Evolutionary conservation across 2,888 invertebrate species (phyloP), one percentile per base, ranked within the genome.

Genomic region (Heliconius hortense): DNA sequence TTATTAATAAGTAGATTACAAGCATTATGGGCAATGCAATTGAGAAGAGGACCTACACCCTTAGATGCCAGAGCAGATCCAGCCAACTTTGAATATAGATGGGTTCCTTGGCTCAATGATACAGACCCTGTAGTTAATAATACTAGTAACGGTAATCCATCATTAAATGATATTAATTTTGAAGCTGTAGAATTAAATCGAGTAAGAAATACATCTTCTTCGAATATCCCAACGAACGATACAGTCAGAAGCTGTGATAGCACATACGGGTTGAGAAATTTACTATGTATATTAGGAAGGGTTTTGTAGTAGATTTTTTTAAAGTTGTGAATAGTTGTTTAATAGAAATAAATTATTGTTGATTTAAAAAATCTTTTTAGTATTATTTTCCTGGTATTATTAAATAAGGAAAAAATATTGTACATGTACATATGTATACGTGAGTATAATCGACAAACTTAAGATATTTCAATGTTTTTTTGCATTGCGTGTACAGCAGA

Each of bases 71-170:
- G 90, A 76, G 96, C 96, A 0, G 96, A 97, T 86, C 97, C 97
- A 0, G 95, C 95, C 64, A 94, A 95, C 80, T 96, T 95, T 87
- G 95, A 96, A 85, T 96, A 96, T 82, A 95, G 95, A 0, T 98
- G 97, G 96, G 94, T 94, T 76, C 95, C 96, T 0, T 96, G 96
- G 96, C 77, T 84, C 26, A 80, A 82, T 59, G 80, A 81, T 68
- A 79, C 72, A 13, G 75, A 76, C 5, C 53, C 74, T 48, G 63
- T 39, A 56, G 53, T 26, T 28, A 69, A 39, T 71, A 66, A 69
- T 70, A 59, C 43, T 13, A 76, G 39, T 74, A 70, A 35, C 43
- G 69, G 53, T 11, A 69, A 7, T 11, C 10, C 59, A 15, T 18
- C 72, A 18, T 31, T 64, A 73, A 77, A 71, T 59, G 21, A 26